Percentiles rank a stretch among this genome's conserved stretches.
Conservation (phyloP, 2,113 vertebrate genomes). For the Rhinoderma darwinii region DNA sequence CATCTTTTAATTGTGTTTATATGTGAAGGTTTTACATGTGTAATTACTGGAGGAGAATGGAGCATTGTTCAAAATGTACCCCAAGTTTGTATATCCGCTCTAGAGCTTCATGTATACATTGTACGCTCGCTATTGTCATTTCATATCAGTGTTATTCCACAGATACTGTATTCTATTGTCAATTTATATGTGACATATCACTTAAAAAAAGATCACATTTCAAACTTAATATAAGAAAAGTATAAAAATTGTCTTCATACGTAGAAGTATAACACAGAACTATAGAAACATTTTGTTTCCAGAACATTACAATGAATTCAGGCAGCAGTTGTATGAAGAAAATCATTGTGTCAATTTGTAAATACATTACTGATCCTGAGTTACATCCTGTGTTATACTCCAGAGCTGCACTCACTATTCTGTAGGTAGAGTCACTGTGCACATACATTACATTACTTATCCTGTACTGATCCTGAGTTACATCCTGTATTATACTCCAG, state of each 20-base stretch:
- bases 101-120: neutral
- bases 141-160: neutral
- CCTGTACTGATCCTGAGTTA: no score
- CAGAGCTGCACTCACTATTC: neutral
- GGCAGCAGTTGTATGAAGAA: no score
- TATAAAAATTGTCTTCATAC: no score
- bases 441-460: no score
- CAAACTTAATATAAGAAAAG: neutral
- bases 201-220: neutral
- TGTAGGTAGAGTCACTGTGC: no score
- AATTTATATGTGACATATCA: neutral
- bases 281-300: no score
- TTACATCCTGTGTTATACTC: no score
- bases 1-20: neutral
- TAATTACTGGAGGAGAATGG: slow-evolving; percentile 12
- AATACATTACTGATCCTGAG: no score
- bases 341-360: no score
- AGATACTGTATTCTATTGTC: neutral
- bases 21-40: neutral
- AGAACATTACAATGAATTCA: no score
- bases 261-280: no score
- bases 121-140: neutral
- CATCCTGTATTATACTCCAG: no score
- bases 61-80: neutral
- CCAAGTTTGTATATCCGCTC: neutral